Conservation (phyloP, 2,113 vertebrate genomes). For the Cyanoderma ruficeps region DNA sequence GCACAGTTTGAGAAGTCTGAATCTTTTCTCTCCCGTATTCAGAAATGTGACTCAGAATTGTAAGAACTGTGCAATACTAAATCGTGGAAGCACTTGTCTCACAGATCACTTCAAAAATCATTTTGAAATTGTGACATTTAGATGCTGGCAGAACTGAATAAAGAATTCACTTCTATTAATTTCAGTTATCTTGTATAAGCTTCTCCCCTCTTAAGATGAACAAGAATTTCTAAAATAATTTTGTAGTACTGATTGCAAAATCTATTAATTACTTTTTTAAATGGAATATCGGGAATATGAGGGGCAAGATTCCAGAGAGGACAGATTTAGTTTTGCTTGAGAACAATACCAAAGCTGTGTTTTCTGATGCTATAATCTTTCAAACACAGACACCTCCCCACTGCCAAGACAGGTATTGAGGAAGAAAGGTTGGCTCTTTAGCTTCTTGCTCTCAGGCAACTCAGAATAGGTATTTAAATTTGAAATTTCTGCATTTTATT, state of each 20-base stretch:
- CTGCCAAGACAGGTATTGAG: neutral
- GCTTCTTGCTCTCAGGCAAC: neutral
- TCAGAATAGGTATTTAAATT: neutral
- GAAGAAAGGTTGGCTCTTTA: neutral
- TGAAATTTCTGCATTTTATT: neutral
- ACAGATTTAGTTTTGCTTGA: neutral
- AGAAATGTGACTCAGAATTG: neutral
- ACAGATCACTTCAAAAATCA: neutral
- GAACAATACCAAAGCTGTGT: neutral
- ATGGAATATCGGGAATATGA: neutral
- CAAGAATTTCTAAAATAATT: neutral
- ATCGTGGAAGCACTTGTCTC: neutral
- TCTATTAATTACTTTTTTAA: neutral
- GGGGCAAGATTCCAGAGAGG: neutral
- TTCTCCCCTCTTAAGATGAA: neutral
- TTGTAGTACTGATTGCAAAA: neutral
- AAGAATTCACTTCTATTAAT: neutral
- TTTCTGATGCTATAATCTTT: neutral
- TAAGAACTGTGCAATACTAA: neutral
- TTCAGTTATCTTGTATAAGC: neutral
- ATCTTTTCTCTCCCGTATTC: neutral
- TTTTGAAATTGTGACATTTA: neutral
- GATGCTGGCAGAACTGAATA: neutral
- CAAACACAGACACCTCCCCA: neutral
- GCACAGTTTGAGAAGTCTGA: neutral